Evolutionary conservation across 1,140 invertebrate genomes (phyloP), one percentile per base, ranked within the genome.

Genomic region (Bombus fervidus): DNA sequence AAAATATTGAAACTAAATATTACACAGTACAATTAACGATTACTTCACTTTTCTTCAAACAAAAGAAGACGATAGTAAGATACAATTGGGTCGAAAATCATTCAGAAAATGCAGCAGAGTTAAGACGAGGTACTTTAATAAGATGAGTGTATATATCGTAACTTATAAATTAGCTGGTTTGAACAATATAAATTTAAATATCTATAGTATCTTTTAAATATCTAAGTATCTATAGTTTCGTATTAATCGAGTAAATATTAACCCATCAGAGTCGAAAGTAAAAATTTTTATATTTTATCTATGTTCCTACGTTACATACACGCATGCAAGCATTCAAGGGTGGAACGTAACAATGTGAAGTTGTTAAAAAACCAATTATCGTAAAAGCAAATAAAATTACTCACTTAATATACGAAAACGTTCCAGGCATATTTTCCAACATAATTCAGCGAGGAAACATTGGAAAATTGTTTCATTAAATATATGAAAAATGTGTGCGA

Each of bases 301-400:
- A 31, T 43, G 22, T 47, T 31, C n/a, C 12, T 43, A 73, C n/a
- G n/a, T 18, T 68, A 10, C 22, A 68, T 10, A 25, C 10, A 5
- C 22, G 68, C 25, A 12, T 72, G 41, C 2, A n/a, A 28, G 28
- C 28, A 43, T 8, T 18, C 25, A n/a, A 72, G 25, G 18, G 12
- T 8, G 69, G 4, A 25, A 25, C 28, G 34, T 25, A 69, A 72
- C 39, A 28, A 72, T 72, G 22, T 41, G 69, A n/a, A 41, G 69
- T 37, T n/a, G 39, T 72, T 72, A 72, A 72, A 72, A 72, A 72
- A 72, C 39, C 37, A 72, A 72, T 72, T 72, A 72, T 41, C 69
- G 39, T 47, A 73, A 43, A 73, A 73, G n/a, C 71, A 47, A 43
- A 73, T 73, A 41, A 47, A 73, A 73, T 73, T 73, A 73, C 43